These are phyloP conservation scores for Fulica atra DNA, from an alignment of 2,113 vertebrate species.

Conservation along the genomic window DNA sequence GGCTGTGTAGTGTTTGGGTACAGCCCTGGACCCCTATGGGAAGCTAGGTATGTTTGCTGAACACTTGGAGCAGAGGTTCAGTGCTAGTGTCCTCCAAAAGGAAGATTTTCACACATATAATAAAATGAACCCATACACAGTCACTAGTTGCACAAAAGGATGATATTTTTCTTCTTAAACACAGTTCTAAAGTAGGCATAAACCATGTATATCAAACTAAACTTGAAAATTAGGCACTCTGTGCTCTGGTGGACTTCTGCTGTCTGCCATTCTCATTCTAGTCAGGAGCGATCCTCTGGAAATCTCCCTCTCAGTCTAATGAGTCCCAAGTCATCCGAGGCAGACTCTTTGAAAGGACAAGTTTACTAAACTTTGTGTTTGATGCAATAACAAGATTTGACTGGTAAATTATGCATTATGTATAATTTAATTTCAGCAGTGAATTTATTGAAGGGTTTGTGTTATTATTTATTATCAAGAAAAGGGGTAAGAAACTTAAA, in stretches of 20 bases:
- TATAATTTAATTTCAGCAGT: background rate
- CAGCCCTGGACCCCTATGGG: fast-evolving
- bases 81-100: background rate
- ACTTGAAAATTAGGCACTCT: background rate
- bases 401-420: background rate
- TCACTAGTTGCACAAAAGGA: background rate
- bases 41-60: background rate
- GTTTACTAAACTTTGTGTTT: background rate
- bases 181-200: background rate
- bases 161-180: background rate
- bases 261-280: background rate
- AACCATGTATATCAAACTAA: background rate
- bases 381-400: background rate
- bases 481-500: background rate
- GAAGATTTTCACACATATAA: fast-evolving
- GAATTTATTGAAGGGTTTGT: background rate
- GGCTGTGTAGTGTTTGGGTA: background rate
- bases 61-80: background rate
- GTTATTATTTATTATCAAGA: background rate
- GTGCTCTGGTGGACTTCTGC: background rate
- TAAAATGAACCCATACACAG: background rate
- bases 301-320: background rate
- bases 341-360: background rate
- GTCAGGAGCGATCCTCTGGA: background rate
- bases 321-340: background rate